phyloP scores from a whole-genome alignment of 2,113 vertebrate species.

The Otocyon megalotis region DNA sequence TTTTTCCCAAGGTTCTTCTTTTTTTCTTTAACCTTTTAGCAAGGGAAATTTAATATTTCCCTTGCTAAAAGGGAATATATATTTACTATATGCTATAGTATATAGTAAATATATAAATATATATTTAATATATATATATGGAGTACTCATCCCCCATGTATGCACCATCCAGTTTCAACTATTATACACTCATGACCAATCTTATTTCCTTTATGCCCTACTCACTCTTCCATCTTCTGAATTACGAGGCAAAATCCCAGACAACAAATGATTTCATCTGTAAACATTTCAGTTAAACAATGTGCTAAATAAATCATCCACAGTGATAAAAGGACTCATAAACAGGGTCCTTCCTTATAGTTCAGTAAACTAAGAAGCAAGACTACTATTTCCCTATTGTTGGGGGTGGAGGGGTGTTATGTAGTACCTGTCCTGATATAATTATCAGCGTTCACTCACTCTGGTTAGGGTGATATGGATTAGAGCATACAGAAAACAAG shows the following conservation, averaged over 20 bases:
- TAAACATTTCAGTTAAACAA: constrained; percentile 60
- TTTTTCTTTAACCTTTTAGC: constrained; percentile 30
- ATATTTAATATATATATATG: background rate
- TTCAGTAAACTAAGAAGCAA: constrained; percentile 21
- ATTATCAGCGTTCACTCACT: background rate
- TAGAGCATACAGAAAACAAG: constrained; percentile 8
- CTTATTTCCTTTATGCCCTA: background rate
- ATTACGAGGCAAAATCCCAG: constrained; percentile 35
- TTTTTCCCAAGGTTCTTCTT: background rate
- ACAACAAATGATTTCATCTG: constrained; percentile 52
- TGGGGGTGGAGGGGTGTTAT: background rate
- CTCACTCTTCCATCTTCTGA: constrained; percentile 30
- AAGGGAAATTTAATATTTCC: constrained; percentile 59
- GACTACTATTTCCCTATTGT: constrained; percentile 37
- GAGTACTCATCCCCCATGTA: background rate
- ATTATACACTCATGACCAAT: constrained; percentile 33
- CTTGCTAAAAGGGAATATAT: no score
- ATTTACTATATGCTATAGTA: no score
- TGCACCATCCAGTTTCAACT: background rate
- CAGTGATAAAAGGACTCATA: constrained; percentile 50
- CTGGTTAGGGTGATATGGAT: background rate
- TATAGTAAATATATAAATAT: no score
- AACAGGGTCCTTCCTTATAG: constrained; percentile 10
- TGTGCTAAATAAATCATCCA: constrained; percentile 47
- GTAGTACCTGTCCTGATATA: background rate